Conservation (phyloP, 2,797 vertebrate species). For the Myripristis murdjan region DNA sequence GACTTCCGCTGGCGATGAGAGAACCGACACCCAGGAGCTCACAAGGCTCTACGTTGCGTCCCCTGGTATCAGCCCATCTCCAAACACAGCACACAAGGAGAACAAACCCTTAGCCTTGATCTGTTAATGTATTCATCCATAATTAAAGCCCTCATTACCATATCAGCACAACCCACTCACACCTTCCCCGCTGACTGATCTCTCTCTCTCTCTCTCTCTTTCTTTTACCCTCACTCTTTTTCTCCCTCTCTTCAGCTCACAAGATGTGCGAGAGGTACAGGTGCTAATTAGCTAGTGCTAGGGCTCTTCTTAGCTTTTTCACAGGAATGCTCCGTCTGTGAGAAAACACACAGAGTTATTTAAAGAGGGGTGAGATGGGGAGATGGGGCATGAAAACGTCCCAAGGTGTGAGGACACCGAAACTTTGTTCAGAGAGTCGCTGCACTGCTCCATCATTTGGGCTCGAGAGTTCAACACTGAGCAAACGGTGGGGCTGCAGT, state of each 20-base stretch:
- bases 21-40: conserved; percentile 42
- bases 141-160: conserved; percentile 86
- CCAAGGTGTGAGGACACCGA: conserved; percentile 24
- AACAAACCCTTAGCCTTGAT: conserved; percentile 72
- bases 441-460: conserved; percentile 10
- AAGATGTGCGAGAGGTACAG: conserved; percentile 58
- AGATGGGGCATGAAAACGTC: conserved; percentile 2
- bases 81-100: conserved; percentile 57
- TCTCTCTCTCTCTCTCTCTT: conserved; percentile 38
- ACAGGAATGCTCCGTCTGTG: conserved; percentile 39
- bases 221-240: conserved; percentile 13
- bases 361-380: conserved; percentile 47
- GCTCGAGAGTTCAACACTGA: conserved; percentile 5
- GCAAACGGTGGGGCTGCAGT: conserved; percentile 25
- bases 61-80: conserved; percentile 53
- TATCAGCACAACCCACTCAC: conserved; percentile 73
- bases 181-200: conserved; percentile 63
- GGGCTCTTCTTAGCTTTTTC: conserved; percentile 47
- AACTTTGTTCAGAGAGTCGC: conserved; percentile 40
- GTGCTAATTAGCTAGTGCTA: conserved; percentile 73
- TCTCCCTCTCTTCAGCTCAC: conserved; percentile 24
- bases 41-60: conserved; percentile 39
- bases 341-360: conserved; percentile 56
- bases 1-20: conserved; percentile 30
- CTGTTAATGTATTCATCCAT: conserved; percentile 81